Percentiles rank a stretch among this genome's conserved stretches.
Conservation (phyloP, 2,797 vertebrate species). For the Xerus rutilus region DNA sequence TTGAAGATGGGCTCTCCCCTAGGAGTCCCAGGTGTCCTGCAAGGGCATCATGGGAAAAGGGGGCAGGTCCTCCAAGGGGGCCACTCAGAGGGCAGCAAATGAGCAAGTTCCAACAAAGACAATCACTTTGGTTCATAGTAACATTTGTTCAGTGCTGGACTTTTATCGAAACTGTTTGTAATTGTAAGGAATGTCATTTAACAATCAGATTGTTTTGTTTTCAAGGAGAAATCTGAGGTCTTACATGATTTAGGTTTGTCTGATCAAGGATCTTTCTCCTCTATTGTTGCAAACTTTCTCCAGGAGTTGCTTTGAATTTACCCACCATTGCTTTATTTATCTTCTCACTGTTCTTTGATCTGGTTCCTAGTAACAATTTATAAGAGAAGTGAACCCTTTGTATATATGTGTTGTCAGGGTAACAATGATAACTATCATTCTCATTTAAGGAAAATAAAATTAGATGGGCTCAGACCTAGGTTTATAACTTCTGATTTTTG, state of each 20-base stretch:
- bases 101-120: background rate
- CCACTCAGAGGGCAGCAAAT: background rate
- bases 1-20: background rate
- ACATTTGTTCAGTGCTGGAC: background rate
- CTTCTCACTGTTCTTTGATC: background rate
- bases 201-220: background rate
- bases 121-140: background rate
- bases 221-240: background rate
- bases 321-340: background rate
- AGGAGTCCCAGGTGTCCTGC: background rate
- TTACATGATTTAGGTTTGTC: background rate
- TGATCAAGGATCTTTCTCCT: background rate
- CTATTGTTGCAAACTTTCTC: background rate
- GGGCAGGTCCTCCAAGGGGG: background rate
- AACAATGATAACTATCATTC: background rate
- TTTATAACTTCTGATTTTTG: background rate
- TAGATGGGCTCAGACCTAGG: background rate
- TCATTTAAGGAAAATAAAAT: background rate
- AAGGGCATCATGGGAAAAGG: background rate
- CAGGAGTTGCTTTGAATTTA: background rate
- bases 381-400: background rate
- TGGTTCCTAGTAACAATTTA: background rate
- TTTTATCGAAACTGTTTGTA: background rate
- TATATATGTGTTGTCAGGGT: background rate
- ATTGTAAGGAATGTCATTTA: conserved; percentile 4